These are phyloP conservation scores for Indicator maculatus DNA, from an alignment of 2,113 vertebrate genomes.

Conservation along the genomic window DNA sequence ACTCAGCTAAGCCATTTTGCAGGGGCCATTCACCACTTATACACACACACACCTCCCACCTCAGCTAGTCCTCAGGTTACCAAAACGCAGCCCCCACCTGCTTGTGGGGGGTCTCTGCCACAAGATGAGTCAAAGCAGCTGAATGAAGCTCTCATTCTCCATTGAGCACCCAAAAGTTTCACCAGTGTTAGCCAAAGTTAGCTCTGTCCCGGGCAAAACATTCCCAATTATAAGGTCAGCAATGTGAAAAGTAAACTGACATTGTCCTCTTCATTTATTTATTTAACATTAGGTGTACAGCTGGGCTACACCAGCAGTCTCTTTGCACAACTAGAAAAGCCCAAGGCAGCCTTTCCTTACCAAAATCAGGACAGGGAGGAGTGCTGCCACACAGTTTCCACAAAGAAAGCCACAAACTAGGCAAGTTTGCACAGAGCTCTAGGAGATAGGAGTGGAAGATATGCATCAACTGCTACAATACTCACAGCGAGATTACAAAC, in stretches of 20 bases:
- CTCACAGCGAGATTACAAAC: background rate
- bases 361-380: background rate
- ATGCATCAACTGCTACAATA: background rate
- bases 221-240: background rate
- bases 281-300: background rate
- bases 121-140: constrained; percentile 44
- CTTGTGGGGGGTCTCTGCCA: background rate
- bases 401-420: background rate
- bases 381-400: accelerated
- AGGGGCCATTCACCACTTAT: background rate
- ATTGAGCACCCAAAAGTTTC: background rate
- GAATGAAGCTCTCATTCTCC: constrained; percentile 30
- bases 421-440: background rate
- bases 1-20: background rate
- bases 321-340: background rate
- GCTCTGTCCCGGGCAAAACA: background rate
- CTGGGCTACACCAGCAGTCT: background rate
- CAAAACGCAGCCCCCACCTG: background rate
- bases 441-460: background rate
- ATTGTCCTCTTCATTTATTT: background rate
- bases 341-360: background rate
- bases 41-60: background rate
- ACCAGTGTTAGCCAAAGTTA: background rate
- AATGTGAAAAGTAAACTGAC: constrained; percentile 22
- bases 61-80: constrained; percentile 1